These are phyloP conservation scores for Panulirus ornatus DNA, from an alignment of 1,140 invertebrate species.

Conservation along the genomic window DNA sequence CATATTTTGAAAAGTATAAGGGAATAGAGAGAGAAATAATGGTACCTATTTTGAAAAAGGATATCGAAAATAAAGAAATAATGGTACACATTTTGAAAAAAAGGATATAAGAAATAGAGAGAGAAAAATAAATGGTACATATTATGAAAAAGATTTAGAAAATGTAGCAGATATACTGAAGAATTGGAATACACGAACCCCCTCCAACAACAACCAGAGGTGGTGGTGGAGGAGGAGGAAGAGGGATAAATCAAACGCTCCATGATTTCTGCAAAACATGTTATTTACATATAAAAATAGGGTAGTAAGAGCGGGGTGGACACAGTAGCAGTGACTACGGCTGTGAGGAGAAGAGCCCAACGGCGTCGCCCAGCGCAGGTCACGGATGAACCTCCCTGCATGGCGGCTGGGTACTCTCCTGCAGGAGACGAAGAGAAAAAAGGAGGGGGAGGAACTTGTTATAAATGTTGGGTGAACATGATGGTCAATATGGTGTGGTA, in stretches of 20 bases:
- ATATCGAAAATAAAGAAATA: no score
- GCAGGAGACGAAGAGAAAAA: neutral
- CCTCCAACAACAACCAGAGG: no score
- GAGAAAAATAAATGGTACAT: no score
- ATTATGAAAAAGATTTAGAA: no score
- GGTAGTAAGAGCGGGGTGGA: slow-evolving; percentile 63
- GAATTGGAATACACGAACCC: no score
- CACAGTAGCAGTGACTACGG: slow-evolving; percentile 29
- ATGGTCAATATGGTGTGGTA: neutral
- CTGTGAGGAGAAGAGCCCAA: slow-evolving; percentile 53
- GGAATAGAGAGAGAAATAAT: no score
- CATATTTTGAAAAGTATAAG: no score
- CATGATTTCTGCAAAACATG: slow-evolving; percentile 42
- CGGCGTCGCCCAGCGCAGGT: slow-evolving; percentile 65
- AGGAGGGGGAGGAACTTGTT: neutral
- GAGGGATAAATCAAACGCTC: slow-evolving; percentile 28
- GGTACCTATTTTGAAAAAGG: no score
- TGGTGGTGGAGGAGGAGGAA: no score
- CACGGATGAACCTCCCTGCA: slow-evolving; percentile 73
- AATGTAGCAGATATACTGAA: no score
- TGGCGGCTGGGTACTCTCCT: slow-evolving; percentile 74
- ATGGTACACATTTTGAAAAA: no score
- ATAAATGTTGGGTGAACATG: neutral
- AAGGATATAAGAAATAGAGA: no score
- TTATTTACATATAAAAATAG: slow-evolving; percentile 75